Evolutionary conservation across 2,888 invertebrate genomes (phyloP).

Genomic region (Pantelozetes paolii): DNA sequence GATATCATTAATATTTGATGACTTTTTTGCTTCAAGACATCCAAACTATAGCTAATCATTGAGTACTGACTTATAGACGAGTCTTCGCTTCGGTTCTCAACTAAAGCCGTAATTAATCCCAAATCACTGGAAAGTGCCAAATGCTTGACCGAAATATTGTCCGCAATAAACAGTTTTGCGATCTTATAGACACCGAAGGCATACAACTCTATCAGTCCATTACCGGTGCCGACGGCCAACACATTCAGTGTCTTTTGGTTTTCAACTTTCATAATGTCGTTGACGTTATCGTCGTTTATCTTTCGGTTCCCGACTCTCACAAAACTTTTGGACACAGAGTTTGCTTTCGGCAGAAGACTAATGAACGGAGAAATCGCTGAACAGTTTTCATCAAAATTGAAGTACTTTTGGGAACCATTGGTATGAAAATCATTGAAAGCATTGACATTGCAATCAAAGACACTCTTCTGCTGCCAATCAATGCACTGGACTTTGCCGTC

Average conservation of each 20-base stretch:
- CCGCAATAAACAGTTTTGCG: slow-evolving; percentile 58
- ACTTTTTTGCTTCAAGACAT: slow-evolving; percentile 30
- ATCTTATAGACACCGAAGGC: slow-evolving; percentile 78
- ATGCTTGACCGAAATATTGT: slow-evolving; percentile 55
- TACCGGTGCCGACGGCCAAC: slow-evolving; percentile 70
- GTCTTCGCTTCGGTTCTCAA: slow-evolving; percentile 41
- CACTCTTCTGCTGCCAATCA: slow-evolving; percentile 48
- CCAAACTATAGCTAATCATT: slow-evolving; percentile 39
- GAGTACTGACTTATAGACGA: slow-evolving; percentile 31
- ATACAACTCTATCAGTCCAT: slow-evolving; percentile 64
- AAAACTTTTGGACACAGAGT: slow-evolving; percentile 26
- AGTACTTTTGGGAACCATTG: slow-evolving; percentile 12
- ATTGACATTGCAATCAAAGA: neutral
- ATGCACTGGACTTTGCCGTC: slow-evolving; percentile 41
- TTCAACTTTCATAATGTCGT: slow-evolving; percentile 54
- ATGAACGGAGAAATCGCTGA: slow-evolving; percentile 31
- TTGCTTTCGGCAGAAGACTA: slow-evolving; percentile 35
- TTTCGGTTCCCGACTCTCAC: neutral
- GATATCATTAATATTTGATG: slow-evolving; percentile 43
- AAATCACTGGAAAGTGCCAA: slow-evolving; percentile 68
- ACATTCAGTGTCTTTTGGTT: slow-evolving; percentile 61
- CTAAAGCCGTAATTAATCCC: slow-evolving; percentile 62
- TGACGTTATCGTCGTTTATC: slow-evolving; percentile 16
- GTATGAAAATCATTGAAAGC: neutral
- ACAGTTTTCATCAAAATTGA: slow-evolving; percentile 1